Percentiles rank a stretch among this genome's conserved stretches.
Evolutionary conservation across 2,888 invertebrate species (phyloP).

Genomic region (Oscheius myriophilus): DNA sequence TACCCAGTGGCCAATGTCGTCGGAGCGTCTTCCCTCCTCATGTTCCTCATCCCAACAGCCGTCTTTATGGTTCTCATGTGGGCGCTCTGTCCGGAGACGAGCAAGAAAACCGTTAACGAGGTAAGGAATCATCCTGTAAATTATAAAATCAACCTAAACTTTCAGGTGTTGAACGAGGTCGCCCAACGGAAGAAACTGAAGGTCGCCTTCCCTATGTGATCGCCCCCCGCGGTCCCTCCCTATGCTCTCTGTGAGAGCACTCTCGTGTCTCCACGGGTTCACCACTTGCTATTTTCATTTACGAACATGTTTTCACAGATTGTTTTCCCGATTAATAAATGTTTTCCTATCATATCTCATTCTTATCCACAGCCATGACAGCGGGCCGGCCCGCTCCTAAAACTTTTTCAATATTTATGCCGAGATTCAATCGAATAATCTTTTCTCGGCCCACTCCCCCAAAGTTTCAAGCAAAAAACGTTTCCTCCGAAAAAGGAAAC

Average conservation of each 20-base stretch:
- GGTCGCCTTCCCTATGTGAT: conserved; percentile 37
- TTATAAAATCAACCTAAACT: background rate
- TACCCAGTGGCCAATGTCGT: conserved; percentile 46
- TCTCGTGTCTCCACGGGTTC: too few relatives aligned
- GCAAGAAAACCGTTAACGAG: conserved; percentile 38
- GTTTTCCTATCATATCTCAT: too few relatives aligned
- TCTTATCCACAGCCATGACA: too few relatives aligned
- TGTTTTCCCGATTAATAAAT: too few relatives aligned
- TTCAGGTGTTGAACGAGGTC: conserved; percentile 37
- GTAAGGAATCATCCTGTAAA: conserved; percentile 8
- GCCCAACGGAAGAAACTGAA: conserved; percentile 41
- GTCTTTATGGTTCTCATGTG: conserved; percentile 44
- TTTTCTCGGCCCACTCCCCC: too few relatives aligned
- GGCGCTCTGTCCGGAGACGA: conserved; percentile 47
- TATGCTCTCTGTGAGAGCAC: conserved; percentile 10
- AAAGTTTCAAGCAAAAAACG: too few relatives aligned
- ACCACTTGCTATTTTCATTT: too few relatives aligned
- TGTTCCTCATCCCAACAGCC: conserved; percentile 44
- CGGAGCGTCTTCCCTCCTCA: conserved; percentile 37
- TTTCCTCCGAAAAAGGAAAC: too few relatives aligned
- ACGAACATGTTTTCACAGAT: too few relatives aligned
- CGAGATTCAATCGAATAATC: too few relatives aligned
- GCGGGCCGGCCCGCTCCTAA: too few relatives aligned
- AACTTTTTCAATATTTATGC: too few relatives aligned
- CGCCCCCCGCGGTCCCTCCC: background rate